Base-by-base conservation (phyloP, 1,140 invertebrate genomes). In the Elymnias hypermnestra region DNA sequence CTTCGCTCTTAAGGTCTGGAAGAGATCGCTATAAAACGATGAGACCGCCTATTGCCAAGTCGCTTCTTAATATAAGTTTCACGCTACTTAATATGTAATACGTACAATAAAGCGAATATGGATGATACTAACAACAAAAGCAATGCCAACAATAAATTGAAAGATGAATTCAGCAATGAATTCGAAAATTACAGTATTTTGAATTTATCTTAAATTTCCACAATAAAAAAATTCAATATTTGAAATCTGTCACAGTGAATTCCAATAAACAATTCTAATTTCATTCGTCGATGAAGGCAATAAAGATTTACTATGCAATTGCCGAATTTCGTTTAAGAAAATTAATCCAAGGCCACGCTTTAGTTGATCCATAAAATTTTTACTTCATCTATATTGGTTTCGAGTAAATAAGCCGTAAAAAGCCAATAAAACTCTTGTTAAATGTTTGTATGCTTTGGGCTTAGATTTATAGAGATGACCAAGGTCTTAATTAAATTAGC, bases 331-430 rank as follows among this genome's bases (percentile, higher is more conserved):
- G 17, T 13, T 5, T 10, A 7, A 18, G 28, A 25, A 44, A 44
- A 35, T 41, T 10, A 43, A 49, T 44, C 9, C 46, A 37, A 38
- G 39, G 48, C 18, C 31, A 47, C 6, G 22, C n/a, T 39, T 48
- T 48, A 28, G 46, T 49, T 40, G 41, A 9, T 10, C 29, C 25
- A 55, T 55, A 55, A 49, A 55, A 41, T 55, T 49, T 39, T 47
- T 31, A 47, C 44, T 44, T 12, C 9, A 39, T 39, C 36, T 22
- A 8, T 47, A 47, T 47, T 50, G 53, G 53, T 55, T 48, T 37
- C 42, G 17, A 37, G 22, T 36, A 44, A 49, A 49, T 49, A 55
- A 40, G 37, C 40, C 45, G 46, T 55, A 45, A 45, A 53, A 10
- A 6, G 19, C n/a, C 19, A 35, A 43, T 47, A 44, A 44, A 22